Conservation (phyloP, 2,113 vertebrate genomes). For the Menura novaehollandiae region DNA sequence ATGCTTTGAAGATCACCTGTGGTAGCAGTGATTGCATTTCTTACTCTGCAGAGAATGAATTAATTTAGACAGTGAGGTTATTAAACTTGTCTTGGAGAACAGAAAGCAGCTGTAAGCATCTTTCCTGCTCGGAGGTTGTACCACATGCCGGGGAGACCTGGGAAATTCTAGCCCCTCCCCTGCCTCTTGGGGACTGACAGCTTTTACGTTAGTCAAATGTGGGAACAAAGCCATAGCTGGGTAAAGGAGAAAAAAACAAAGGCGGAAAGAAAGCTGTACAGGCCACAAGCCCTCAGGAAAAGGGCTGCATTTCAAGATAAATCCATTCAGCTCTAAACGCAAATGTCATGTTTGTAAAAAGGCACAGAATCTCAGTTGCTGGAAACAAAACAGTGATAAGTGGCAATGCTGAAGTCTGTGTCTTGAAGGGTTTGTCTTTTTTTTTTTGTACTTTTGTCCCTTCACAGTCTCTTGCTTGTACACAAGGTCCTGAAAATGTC, state of each 20-base stretch:
- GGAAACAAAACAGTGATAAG: background rate
- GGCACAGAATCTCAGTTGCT: background rate
- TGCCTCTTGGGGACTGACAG: background rate
- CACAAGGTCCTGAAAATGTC: background rate
- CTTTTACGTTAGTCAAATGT: background rate
- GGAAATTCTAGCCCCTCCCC: conserved; percentile 25
- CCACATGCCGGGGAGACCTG: background rate
- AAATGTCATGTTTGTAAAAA: background rate
- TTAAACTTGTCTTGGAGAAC: conserved; percentile 1
- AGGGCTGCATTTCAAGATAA: background rate
- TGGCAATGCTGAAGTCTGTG: background rate
- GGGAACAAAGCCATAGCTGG: background rate
- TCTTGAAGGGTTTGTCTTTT: background rate
- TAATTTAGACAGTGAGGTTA: background rate
- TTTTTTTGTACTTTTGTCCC: background rate
- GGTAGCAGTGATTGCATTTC: background rate
- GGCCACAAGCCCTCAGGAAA: background rate
- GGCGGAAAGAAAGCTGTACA: background rate
- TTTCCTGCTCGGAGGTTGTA: background rate
- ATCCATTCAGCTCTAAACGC: background rate
- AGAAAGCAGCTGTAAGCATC: conserved; percentile 20
- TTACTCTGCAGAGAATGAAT: background rate
- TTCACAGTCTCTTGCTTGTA: background rate
- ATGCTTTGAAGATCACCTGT: background rate
- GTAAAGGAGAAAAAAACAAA: background rate